Conservation (phyloP, 2,113 vertebrate species). For the Malurus elegans region DNA sequence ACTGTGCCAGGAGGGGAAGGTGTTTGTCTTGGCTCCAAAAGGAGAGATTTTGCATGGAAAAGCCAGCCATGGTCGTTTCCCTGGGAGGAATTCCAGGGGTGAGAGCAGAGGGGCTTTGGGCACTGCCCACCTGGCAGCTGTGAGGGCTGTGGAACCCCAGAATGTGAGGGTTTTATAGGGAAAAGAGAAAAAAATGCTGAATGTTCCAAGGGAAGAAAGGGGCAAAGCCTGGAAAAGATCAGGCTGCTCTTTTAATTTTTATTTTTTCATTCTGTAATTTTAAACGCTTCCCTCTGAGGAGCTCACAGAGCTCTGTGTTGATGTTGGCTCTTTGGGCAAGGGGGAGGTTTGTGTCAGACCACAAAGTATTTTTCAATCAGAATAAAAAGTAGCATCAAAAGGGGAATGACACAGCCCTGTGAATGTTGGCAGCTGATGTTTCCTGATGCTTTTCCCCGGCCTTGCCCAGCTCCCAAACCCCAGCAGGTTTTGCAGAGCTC, state of each 20-base stretch:
- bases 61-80: background rate
- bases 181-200: background rate
- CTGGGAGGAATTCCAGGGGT: background rate
- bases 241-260: background rate
- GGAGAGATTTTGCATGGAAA: background rate
- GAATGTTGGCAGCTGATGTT: background rate
- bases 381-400: background rate
- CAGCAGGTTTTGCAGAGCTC: background rate
- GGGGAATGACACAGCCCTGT: background rate
- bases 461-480: background rate
- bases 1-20: background rate
- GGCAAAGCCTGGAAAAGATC: background rate
- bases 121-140: background rate
- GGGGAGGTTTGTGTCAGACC: background rate
- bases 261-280: background rate
- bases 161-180: background rate
- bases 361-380: background rate
- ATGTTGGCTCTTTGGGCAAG: background rate
- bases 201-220: background rate
- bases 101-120: background rate
- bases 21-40: background rate
- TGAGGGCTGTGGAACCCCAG: background rate
- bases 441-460: background rate
- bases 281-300: background rate
- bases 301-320: background rate